phyloP scores from a whole-genome alignment of 2,888 invertebrate species.

The Nymphalis urticae region DNA sequence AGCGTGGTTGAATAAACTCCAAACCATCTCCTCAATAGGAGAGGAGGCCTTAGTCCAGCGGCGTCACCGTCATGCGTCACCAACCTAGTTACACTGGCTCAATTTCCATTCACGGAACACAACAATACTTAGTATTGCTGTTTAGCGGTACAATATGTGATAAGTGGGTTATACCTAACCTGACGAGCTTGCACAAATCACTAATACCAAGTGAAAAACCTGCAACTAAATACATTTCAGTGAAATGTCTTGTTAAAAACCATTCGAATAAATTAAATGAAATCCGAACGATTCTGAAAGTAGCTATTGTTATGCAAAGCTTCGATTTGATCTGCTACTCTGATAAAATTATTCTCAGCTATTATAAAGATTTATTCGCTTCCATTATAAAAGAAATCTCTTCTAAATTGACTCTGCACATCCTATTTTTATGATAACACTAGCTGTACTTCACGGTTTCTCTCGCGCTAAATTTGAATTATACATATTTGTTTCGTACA shows the following conservation, averaged over 20 bases:
- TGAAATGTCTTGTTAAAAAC: conserved; percentile 6
- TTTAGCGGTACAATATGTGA: too few relatives aligned
- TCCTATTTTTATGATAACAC: not conserved
- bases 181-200: too few relatives aligned
- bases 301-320: conserved; percentile 36
- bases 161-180: too few relatives aligned
- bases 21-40: too few relatives aligned
- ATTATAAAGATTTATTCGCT: conserved; percentile 31
- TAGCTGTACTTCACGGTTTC: too few relatives aligned
- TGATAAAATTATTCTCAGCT: conserved; percentile 31
- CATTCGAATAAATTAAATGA: conserved; percentile 25
- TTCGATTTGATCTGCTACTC: conserved; percentile 26
- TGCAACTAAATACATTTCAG: not conserved
- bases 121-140: too few relatives aligned
- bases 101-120: too few relatives aligned
- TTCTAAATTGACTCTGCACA: conserved; percentile 22
- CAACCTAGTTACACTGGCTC: too few relatives aligned
- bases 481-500: not conserved
- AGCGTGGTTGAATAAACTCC: too few relatives aligned
- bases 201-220: too few relatives aligned
- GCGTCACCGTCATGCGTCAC: too few relatives aligned
- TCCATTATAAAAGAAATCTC: conserved; percentile 29
- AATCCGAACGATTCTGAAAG: conserved; percentile 19
- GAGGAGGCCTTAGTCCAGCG: too few relatives aligned
- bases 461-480: not conserved